Evolutionary conservation across 2,113 vertebrate species (phyloP).

Genomic region (Balaeniceps rex): DNA sequence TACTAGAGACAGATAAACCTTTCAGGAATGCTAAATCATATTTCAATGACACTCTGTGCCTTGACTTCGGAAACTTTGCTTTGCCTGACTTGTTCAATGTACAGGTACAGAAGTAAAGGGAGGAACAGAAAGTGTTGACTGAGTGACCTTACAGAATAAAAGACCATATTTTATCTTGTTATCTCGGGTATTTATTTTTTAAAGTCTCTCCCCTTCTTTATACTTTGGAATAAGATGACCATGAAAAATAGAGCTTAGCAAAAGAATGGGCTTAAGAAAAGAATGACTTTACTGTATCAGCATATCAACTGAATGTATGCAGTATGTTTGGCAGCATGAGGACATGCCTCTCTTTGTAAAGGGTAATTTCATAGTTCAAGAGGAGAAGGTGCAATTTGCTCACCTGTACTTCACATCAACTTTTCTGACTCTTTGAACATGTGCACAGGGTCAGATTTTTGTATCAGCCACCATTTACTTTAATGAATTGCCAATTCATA

Average conservation of each 20-base stretch:
- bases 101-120: neutral
- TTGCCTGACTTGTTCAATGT: neutral
- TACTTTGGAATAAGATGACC: neutral
- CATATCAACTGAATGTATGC: neutral
- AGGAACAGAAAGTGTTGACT: neutral
- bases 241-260: neutral
- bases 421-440: neutral
- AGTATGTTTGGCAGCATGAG: neutral
- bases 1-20: neutral
- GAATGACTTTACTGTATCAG: neutral
- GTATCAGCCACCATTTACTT: neutral
- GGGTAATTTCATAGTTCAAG: neutral
- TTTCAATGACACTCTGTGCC: neutral
- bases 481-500: neutral
- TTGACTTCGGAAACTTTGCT: neutral
- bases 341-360: neutral
- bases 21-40: neutral
- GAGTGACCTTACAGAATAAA: neutral
- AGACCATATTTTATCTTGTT: neutral
- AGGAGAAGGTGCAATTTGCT: neutral
- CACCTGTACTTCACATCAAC: neutral
- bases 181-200: neutral
- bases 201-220: neutral
- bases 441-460: neutral
- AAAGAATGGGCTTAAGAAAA: neutral